Base-by-base conservation (phyloP, 1,140 invertebrate species). In the Cotesia glomerata region DNA sequence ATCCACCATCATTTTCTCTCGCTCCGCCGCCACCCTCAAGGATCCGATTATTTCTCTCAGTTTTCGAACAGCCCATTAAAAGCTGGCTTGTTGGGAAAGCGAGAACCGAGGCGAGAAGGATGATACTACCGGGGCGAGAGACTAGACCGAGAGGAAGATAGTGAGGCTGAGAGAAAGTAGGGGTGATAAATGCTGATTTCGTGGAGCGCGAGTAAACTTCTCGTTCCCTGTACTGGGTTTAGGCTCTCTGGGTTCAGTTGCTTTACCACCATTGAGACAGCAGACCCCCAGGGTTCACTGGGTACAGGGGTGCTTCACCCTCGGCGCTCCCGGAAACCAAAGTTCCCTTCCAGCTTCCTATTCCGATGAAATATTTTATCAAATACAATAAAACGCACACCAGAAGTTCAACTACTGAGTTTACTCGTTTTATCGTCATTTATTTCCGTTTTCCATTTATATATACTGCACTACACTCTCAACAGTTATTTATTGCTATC, bases 51-150 rank as follows among this genome's bases (percentile, higher is more conserved):
- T 85, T 84, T 83, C 81, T 80, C 83, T 76, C 79, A 80, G 82
- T 84, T 85, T 84, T 84, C 82, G 77, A 83, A 83, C 82, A 81
- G 81, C 79, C 82, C 77, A 83, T 84, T 85, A 84, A 84, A 83
- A 82, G 79, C 77, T 76, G 76, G 79, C 81, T 84, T 80, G 81
- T 80, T 79, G 82, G 80, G 67, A 63, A 79, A 45, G 39, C 11
- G 39, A 45, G 39, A 45, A 26, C 26, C 7, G 39, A 45, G 39
- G 39, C 39, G 39, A 45, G 39, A 45, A 26, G 26, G 26, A 45
- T 45, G 8, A 45, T 45, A 45, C 1, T 26, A 26, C 26, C 7
- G 39, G 11, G 39, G 39, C 39, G 39, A 45, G 39, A 45, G 39
- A 45, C 2, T 77, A 5, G 39, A 45, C 7, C 3, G 39, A 45